Evolutionary conservation across 2,113 vertebrate species (phyloP).

Genomic region (Campylorhamphus procurvoides): DNA sequence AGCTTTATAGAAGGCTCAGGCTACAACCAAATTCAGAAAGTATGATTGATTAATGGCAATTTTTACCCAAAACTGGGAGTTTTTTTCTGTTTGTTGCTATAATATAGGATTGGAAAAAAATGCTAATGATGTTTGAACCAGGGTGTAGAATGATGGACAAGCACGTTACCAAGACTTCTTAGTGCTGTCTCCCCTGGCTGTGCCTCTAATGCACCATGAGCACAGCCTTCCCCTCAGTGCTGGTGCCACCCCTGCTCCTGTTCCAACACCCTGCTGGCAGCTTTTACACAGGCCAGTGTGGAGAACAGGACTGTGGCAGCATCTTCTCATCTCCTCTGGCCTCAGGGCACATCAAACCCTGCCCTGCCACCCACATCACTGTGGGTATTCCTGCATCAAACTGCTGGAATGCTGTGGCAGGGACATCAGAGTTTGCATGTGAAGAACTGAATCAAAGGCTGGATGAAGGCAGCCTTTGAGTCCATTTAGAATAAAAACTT

Average conservation of each 20-base stretch:
- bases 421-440: background rate
- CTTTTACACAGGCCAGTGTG: rapidly evolving
- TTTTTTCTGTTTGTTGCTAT: background rate
- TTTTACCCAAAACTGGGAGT: background rate
- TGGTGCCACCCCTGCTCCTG: background rate
- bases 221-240: background rate
- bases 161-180: background rate
- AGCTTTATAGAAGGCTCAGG: background rate
- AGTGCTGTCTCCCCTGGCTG: rapidly evolving
- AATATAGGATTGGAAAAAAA: background rate
- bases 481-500: background rate
- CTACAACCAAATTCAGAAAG: background rate
- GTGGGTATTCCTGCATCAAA: background rate
- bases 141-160: background rate
- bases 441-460: background rate
- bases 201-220: background rate
- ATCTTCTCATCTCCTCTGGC: background rate
- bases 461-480: background rate
- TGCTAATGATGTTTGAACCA: background rate
- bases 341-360: background rate
- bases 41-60: background rate
- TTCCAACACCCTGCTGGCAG: background rate
- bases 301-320: background rate
- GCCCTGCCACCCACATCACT: background rate
- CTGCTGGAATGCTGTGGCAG: rapidly evolving